A percentile compares a stretch with the other conserved stretches of the same genome.
Evolutionary conservation across 2,888 invertebrate species (phyloP).

Genomic region (Pegoplata infirma): DNA sequence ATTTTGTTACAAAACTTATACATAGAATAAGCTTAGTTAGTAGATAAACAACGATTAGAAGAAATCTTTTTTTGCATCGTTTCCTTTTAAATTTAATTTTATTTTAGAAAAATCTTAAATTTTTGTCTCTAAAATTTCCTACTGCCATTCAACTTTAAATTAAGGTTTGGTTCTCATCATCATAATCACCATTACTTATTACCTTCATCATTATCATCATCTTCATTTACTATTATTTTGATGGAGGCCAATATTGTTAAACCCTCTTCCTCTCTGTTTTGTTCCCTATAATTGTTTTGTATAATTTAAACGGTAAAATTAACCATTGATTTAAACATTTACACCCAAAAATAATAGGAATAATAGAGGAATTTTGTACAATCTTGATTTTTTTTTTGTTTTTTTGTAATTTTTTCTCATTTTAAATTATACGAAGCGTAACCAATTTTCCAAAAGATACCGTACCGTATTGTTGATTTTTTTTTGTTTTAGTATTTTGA

Average conservation of each 20-base stretch:
- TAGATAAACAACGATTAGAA: no score
- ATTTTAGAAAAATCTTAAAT: no score
- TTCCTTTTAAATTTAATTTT: no score
- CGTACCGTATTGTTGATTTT: not conserved
- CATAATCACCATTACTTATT: not conserved
- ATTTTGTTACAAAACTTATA: no score
- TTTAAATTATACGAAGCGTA: constrained; percentile 25
- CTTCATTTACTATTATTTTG: constrained; percentile 16
- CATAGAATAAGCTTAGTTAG: no score
- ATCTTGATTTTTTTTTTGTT: constrained; percentile 8
- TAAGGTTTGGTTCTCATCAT: constrained; percentile 20
- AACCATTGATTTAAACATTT: constrained; percentile 34
- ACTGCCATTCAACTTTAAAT: not conserved
- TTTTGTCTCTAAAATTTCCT: no score
- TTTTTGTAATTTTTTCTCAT: not conserved
- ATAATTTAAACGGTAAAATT: constrained; percentile 12
- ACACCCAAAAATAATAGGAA: not conserved
- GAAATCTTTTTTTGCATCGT: no score
- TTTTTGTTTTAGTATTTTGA: not conserved
- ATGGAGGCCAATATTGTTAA: constrained; percentile 24
- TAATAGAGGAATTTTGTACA: not conserved
- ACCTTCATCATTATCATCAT: constrained; percentile 1
- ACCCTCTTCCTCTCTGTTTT: not conserved
- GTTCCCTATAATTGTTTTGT: not conserved
- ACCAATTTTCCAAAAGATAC: constrained; percentile 3